These are phyloP conservation scores for Zaprionus bogoriensis DNA, from an alignment of 2,888 invertebrate genomes.

Conservation along the genomic window DNA sequence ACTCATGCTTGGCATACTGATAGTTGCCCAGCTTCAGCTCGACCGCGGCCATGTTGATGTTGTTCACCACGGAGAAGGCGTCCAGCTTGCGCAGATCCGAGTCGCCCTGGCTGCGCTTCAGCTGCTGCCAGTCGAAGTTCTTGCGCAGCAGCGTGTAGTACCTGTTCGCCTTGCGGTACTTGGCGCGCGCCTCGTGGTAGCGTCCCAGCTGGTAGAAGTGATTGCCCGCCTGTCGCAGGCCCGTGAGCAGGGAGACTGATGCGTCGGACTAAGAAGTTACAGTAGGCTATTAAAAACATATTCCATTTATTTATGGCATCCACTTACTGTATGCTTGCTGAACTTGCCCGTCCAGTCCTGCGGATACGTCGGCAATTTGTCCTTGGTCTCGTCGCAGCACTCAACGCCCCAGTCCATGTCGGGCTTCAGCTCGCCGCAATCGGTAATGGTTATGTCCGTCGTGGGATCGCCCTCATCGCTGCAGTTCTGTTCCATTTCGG, in stretches of 20 bases:
- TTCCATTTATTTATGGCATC: neutral
- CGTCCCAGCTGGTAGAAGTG: constrained; percentile 85
- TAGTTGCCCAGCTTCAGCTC: constrained; percentile 87
- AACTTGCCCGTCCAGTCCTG: constrained; percentile 86
- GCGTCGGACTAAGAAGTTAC: constrained; percentile 83
- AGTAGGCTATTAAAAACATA: neutral
- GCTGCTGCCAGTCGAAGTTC: constrained; percentile 69
- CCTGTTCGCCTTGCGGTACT: constrained; percentile 91
- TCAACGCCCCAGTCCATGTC: constrained; percentile 87
- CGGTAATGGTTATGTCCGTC: constrained; percentile 86
- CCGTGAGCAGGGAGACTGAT: constrained; percentile 84
- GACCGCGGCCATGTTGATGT: constrained; percentile 90
- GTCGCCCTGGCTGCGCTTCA: constrained; percentile 57
- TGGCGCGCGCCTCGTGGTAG: constrained; percentile 87
- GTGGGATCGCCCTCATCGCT: constrained; percentile 85
- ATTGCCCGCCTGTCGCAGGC: constrained; percentile 90
- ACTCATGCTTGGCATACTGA: constrained; percentile 86
- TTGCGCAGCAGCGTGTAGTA: constrained; percentile 85
- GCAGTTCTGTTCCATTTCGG: constrained; percentile 87
- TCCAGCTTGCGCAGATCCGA: constrained; percentile 76
- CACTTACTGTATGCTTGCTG: constrained; percentile 61
- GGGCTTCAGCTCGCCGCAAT: constrained; percentile 89
- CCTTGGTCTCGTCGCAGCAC: constrained; percentile 88
- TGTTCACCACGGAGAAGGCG: constrained; percentile 83
- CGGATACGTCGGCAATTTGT: constrained; percentile 90